Evolutionary conservation across 2,888 invertebrate species (phyloP).

Genomic region (Euclidia mi): DNA sequence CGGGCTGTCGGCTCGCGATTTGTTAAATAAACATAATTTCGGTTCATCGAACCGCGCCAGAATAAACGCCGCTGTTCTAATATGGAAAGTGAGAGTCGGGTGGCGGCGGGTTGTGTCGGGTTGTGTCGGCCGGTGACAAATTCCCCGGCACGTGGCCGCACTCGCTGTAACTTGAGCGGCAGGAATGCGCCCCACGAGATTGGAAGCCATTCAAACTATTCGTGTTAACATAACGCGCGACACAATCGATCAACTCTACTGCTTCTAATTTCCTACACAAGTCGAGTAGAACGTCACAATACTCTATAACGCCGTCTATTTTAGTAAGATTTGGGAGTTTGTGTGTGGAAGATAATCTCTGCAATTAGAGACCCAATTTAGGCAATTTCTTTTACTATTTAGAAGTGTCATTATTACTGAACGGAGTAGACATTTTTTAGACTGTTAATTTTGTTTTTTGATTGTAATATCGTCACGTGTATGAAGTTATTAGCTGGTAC

Average conservation of each 20-base stretch:
- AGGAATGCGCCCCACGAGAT: slow-evolving; percentile 66
- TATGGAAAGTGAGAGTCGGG: slow-evolving; percentile 78
- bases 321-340: slow-evolving; percentile 30
- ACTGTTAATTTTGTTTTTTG: too few species aligned
- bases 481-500: too few species aligned
- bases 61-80: slow-evolving; percentile 67
- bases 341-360: too few species aligned
- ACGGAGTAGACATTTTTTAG: too few species aligned
- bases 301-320: slow-evolving; percentile 20
- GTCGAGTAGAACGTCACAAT: slow-evolving; percentile 5
- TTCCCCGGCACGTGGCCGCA: slow-evolving; percentile 64
- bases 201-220: slow-evolving; percentile 65
- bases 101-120: slow-evolving; percentile 56
- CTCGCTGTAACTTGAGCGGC: slow-evolving; percentile 64
- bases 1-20: slow-evolving; percentile 60
- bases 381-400: too few species aligned
- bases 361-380: too few species aligned
- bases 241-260: slow-evolving; percentile 41
- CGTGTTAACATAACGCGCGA: slow-evolving; percentile 42
- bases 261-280: slow-evolving; percentile 16
- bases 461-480: too few species aligned
- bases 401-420: too few species aligned
- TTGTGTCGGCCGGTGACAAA: slow-evolving; percentile 65
- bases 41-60: slow-evolving; percentile 75
- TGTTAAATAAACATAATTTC: slow-evolving; percentile 70